A percentile compares a stretch with the other conserved stretches of the same genome.
These are phyloP conservation scores for Microplitis manilae DNA, from an alignment of 2,888 invertebrate species.

Conservation along the genomic window DNA sequence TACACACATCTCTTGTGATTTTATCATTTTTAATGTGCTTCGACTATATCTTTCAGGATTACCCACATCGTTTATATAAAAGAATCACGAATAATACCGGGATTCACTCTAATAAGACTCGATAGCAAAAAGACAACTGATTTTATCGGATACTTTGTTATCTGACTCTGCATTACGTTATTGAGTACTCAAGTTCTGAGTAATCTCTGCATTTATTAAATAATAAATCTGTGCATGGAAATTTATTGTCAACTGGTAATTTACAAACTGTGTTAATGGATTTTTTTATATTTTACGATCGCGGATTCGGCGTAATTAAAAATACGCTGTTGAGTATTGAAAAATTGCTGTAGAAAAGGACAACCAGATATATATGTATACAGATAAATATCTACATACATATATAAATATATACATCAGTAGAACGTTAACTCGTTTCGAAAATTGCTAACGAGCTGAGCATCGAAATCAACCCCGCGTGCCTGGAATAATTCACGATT, in stretches of 20 bases:
- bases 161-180: not conserved
- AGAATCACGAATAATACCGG: not conserved
- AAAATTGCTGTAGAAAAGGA: not conserved
- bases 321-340: not conserved
- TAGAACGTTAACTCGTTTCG: not conserved
- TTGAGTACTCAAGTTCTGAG: not conserved
- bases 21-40: not conserved
- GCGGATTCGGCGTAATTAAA: not conserved
- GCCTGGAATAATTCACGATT: conserved; percentile 24
- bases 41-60: not conserved
- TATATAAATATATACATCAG: not conserved
- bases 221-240: not conserved
- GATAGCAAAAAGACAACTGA: not conserved
- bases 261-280: not conserved
- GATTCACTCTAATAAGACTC: not conserved
- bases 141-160: not conserved
- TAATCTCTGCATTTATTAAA: not conserved
- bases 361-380: not conserved
- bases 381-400: not conserved
- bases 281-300: not conserved
- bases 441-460: conserved; percentile 19
- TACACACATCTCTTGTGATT: not conserved
- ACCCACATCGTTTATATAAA: not conserved
- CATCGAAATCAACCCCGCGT: conserved; percentile 10
- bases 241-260: not conserved